Percentiles rank a stretch among this genome's conserved stretches.
Conservation (phyloP, 2,888 invertebrate species). For the Caenorhabditis sp. region DNA sequence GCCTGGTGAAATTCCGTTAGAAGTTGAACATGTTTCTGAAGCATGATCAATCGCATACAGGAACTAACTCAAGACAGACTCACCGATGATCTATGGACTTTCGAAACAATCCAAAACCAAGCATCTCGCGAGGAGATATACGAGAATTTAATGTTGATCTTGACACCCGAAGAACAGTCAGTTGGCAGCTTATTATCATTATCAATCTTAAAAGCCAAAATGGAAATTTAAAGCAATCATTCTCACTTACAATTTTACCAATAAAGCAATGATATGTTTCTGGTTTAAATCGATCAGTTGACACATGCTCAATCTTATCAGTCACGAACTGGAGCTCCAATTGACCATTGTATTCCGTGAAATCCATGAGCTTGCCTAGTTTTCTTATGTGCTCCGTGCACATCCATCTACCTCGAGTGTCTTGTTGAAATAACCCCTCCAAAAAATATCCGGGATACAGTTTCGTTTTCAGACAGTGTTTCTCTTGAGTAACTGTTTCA, state of each 20-base stretch:
- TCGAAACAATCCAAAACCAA: slow-evolving; percentile 28
- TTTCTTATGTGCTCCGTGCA: slow-evolving; percentile 11
- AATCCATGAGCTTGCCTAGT: slow-evolving; percentile 24
- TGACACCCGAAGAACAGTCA: slow-evolving; percentile 34
- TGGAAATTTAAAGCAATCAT: neutral
- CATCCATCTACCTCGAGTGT: slow-evolving; percentile 12
- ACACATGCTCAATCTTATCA: neutral
- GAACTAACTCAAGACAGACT: neutral
- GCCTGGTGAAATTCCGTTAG: slow-evolving; percentile 23
- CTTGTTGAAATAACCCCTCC: slow-evolving; percentile 10
- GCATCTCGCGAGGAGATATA: neutral
- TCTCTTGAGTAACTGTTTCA: neutral
- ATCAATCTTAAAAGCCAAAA: slow-evolving; percentile 26
- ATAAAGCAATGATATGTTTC: slow-evolving; percentile 40
- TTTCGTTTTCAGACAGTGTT: neutral
- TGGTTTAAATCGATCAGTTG: neutral
- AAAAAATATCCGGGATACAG: slow-evolving; percentile 31
- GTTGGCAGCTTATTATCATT: neutral
- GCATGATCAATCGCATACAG: neutral
- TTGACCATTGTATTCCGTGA: neutral
- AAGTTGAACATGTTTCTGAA: slow-evolving; percentile 43
- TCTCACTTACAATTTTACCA: slow-evolving; percentile 36
- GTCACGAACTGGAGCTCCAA: slow-evolving; percentile 17
- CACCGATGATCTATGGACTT: slow-evolving; percentile 17
- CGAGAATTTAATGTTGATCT: slow-evolving; percentile 20